Conservation (phyloP, 1,140 invertebrate genomes). For the Aporrectodea caliginosa region DNA sequence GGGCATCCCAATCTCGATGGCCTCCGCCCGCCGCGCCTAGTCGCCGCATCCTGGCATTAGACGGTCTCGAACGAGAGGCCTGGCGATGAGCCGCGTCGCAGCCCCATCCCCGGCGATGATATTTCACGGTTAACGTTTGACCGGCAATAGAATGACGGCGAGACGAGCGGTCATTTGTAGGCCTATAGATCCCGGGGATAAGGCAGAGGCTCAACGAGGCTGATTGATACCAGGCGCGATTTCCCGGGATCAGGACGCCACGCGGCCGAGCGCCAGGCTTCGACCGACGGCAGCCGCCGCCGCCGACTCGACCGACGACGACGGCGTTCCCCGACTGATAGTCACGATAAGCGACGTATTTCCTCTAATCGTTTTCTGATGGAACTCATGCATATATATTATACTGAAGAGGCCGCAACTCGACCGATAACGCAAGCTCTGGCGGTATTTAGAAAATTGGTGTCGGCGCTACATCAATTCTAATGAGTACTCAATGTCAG, state of each 20-base stretch:
- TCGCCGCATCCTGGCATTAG: too few relatives aligned
- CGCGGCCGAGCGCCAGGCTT: neutral
- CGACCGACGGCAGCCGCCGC: neutral
- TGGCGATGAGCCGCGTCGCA: too few relatives aligned
- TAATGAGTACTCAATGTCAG: neutral
- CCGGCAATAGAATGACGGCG: too few relatives aligned
- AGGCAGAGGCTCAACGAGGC: neutral
- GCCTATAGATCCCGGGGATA: neutral
- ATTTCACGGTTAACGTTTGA: too few relatives aligned
- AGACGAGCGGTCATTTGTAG: neutral
- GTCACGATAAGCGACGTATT: neutral
- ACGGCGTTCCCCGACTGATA: neutral
- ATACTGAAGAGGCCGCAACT: neutral
- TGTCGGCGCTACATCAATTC: neutral
- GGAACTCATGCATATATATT: conserved; percentile 2
- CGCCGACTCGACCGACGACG: neutral
- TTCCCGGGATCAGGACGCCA: too few relatives aligned
- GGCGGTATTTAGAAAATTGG: neutral
- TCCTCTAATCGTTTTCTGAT: neutral
- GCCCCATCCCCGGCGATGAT: too few relatives aligned
- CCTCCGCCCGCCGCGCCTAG: too few relatives aligned
- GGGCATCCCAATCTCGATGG: too few relatives aligned
- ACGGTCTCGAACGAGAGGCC: too few relatives aligned
- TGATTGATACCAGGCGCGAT: neutral
- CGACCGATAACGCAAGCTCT: neutral